Evolutionary conservation across 2,888 invertebrate species (phyloP), one percentile per base, ranked within the genome.

Genomic region (Diaphora mendica): DNA sequence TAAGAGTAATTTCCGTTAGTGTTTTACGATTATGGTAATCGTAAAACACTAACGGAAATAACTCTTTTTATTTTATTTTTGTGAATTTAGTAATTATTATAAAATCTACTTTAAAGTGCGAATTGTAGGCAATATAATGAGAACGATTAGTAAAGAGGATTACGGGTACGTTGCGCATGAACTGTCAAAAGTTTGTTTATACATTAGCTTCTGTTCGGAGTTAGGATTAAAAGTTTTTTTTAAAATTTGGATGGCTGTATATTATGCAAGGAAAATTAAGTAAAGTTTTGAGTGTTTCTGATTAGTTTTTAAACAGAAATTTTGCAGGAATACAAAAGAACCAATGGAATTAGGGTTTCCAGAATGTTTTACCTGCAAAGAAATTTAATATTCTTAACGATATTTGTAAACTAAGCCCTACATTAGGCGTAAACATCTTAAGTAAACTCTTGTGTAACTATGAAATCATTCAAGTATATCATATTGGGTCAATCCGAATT

Each of bases 141-240:
- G 51, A 35, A 68, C 73, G 76, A 73, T 82, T 80, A 74, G 74
- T 78, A 75, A 74, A 75, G 75, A 72, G 20, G 76, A 78, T 82
- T 82, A 33, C 33, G 33, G 33, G 33, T 33, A 77, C 78, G 70
- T 30, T 73, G 72, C 68, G 72, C 67, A 33, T 70, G 70, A 48
- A 75, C 71, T 74, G 80, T 66, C 69, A 71, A 64, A 82, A 70
- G 70, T 79, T 64, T 44, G 62, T 62, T 68, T 55, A 64, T 70
- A 68, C 65, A 67, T 66, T 72, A 71, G 72, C 67, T 77, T 77
- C 44, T 44, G 72, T 64, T 67, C 64, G 23, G 35, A 70, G 48
- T 74, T 74, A 70, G 70, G 67, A 69, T 67, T 74, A n/a, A 48
- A 67, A 67, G 66, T 74, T 74, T 3, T 23, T 48, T 33, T 33